These are phyloP conservation scores for Gavia stellata DNA, from an alignment of 2,113 vertebrate genomes.

Conservation along the genomic window DNA sequence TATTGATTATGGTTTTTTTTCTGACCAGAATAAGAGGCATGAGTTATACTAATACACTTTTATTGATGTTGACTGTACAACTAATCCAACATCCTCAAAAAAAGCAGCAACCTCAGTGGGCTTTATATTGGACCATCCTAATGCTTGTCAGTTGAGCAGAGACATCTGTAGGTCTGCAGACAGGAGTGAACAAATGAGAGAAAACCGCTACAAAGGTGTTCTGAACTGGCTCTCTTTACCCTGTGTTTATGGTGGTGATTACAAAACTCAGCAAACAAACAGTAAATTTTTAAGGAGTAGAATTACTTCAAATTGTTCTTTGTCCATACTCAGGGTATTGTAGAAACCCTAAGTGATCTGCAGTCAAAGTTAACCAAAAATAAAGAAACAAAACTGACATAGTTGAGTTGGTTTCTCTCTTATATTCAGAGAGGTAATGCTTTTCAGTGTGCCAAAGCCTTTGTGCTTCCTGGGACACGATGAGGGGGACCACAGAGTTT, in stretches of 20 bases:
- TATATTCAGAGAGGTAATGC: neutral
- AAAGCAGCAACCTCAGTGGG: neutral
- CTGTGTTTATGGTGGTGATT: neutral
- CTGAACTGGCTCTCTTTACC: neutral
- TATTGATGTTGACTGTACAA: neutral
- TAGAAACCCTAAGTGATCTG: neutral
- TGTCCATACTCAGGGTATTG: neutral
- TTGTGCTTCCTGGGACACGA: neutral
- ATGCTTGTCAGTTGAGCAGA: neutral
- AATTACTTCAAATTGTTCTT: neutral
- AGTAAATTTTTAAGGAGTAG: neutral
- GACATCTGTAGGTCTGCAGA: neutral
- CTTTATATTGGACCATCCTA: neutral
- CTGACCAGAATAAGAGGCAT: neutral
- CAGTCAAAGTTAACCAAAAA: neutral
- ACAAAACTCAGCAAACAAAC: neutral
- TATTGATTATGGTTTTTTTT: neutral
- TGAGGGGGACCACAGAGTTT: neutral
- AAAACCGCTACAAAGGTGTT: neutral
- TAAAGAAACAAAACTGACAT: neutral
- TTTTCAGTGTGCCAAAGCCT: neutral
- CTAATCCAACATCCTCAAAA: neutral
- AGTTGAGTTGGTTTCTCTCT: neutral
- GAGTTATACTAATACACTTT: neutral
- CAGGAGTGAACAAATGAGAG: neutral